Conservation (phyloP, 2,888 invertebrate species). For the Anodontia alba region DNA sequence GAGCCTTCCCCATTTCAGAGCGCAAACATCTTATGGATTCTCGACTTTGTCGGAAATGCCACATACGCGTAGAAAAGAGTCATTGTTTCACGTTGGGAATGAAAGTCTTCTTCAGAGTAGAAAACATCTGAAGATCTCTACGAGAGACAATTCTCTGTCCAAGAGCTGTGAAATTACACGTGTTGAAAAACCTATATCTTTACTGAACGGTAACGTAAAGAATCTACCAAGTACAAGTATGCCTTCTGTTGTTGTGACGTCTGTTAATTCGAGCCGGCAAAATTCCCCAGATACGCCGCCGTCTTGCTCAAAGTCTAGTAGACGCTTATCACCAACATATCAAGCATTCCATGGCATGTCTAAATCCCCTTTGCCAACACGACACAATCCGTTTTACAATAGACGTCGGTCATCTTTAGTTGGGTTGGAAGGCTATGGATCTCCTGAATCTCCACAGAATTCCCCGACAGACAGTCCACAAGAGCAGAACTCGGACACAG, state of each 20-base stretch:
- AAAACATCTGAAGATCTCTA: conserved; percentile 17
- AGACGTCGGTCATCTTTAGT: conserved; percentile 76
- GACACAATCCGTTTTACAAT: conserved; percentile 69
- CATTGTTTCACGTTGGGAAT: conserved; percentile 69
- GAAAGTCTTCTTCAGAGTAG: conserved; percentile 43
- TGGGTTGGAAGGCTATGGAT: conserved; percentile 16
- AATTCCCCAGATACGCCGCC: neutral
- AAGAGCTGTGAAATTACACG: conserved; percentile 35
- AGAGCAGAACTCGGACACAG: conserved; percentile 38
- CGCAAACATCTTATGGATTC: conserved; percentile 74
- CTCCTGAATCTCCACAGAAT: conserved; percentile 36
- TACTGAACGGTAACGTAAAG: conserved; percentile 18
- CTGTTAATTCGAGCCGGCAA: conserved; percentile 20
- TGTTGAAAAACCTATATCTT: conserved; percentile 30
- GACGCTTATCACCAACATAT: conserved; percentile 50
- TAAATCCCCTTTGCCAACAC: conserved; percentile 53
- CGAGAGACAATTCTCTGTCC: conserved; percentile 34
- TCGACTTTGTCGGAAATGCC: conserved; percentile 76
- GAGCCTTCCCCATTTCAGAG: conserved; percentile 73
- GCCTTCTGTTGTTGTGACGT: conserved; percentile 63
- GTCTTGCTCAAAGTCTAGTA: conserved; percentile 22
- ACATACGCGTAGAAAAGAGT: conserved; percentile 78
- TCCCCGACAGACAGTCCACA: conserved; percentile 26
- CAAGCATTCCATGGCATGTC: conserved; percentile 34
- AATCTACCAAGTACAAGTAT: conserved; percentile 36